Evolutionary conservation across 2,888 invertebrate genomes (phyloP), one percentile per base, ranked within the genome.

Genomic region (Sericinus montela): DNA sequence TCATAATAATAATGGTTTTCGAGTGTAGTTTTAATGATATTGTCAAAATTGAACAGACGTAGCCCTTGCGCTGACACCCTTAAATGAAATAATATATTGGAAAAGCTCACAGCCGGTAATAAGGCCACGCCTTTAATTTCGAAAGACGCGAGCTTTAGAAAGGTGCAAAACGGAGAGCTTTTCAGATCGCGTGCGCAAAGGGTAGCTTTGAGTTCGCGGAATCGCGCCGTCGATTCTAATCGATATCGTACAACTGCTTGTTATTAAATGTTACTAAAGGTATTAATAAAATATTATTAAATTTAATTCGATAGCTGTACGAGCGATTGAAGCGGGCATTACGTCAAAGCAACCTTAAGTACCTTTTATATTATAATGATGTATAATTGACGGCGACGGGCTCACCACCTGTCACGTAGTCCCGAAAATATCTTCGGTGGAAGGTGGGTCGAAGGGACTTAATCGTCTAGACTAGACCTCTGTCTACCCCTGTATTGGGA

Each of bases 211-310:
- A 54, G 48, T 69, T 68, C 67, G 59, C 54, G 56, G 68, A 63
- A 70, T 60, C 63, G 56, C 58, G 38, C 58, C 59, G 56, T 58
- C 67, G 69, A 70, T 75, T 70, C 62, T 69, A 79, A 80, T 79
- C 56, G 43, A 46, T 73, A 78, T 75, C 76, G 51, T 50, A 60
- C 69, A 60, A 63, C 63, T 57, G 67, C 54, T 63, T 51, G 68
- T 72, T 72, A 70, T 69, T 72, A 69, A 67, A 68, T 58, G 55
- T 59, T 56, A 57, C 59, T 55, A 62, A 56, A 63, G 57, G 59
- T 60, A 61, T 67, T 67, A 65, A 63, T 67, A 65, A 60, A 54
- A 58, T 64, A 60, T 67, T 65, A 51, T 52, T 45, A 39, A 50
- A 62, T 57, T 67, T 63, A 61, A 69, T 67, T 66, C 43, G 59